Conservation (phyloP, 2,888 invertebrate species). For the Drosophila putrida region DNA sequence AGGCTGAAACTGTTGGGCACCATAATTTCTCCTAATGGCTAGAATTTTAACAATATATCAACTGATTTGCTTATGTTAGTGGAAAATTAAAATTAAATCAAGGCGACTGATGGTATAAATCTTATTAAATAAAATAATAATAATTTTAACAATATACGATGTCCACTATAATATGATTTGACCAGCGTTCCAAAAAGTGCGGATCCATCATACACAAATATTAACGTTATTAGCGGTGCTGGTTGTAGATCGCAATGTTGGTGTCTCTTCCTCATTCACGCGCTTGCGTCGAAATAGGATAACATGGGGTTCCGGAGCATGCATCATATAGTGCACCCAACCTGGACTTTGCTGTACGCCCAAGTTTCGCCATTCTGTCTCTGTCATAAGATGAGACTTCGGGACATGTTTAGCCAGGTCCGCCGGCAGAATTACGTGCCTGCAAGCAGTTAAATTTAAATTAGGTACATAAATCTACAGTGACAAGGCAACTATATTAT, state of each 20-base stretch:
- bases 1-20: not conserved
- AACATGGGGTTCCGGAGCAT: slow-evolving; percentile 96
- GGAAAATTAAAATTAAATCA: slow-evolving; percentile 68
- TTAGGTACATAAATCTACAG: not conserved
- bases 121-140: slow-evolving; percentile 57
- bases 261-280: slow-evolving; percentile 41
- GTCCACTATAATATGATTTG: slow-evolving; percentile 26
- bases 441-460: slow-evolving; percentile 78
- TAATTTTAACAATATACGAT: slow-evolving; percentile 15
- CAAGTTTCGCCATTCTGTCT: slow-evolving; percentile 97
- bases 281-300: slow-evolving; percentile 90
- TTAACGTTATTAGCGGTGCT: slow-evolving; percentile 30
- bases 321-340: slow-evolving; percentile 90
- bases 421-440: slow-evolving; percentile 95
- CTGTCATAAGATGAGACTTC: slow-evolving; percentile 95
- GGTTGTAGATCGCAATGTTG: not conserved
- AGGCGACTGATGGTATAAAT: slow-evolving; percentile 45
- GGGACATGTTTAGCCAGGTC: slow-evolving; percentile 95
- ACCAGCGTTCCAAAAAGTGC: not conserved
- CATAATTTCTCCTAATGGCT: not conserved
- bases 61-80: slow-evolving; percentile 35
- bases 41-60: slow-evolving; percentile 37
- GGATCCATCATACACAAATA: slow-evolving; percentile 38
- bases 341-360: slow-evolving; percentile 97
- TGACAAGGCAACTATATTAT: slow-evolving; percentile 50